These are phyloP conservation scores for Syrista parreyssii DNA, from an alignment of 2,888 invertebrate genomes.

Conservation along the genomic window DNA sequence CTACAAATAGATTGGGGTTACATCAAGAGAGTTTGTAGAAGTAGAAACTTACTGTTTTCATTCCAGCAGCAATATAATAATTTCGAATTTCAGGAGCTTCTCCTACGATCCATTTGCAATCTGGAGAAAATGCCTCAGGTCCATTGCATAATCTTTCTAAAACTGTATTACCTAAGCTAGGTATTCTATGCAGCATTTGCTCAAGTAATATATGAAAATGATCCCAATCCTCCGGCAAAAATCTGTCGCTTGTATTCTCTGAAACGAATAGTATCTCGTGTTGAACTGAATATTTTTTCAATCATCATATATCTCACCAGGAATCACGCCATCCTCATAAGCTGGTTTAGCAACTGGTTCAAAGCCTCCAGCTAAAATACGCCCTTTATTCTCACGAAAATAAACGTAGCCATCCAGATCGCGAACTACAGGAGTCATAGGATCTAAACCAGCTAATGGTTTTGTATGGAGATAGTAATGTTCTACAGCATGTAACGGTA, in stretches of 20 bases:
- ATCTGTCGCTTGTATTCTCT: conserved; percentile 74
- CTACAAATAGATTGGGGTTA: conserved; percentile 29
- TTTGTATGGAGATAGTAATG: conserved; percentile 94
- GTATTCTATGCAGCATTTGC: conserved; percentile 85
- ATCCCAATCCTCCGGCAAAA: conserved; percentile 93
- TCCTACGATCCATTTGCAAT: conserved; percentile 95
- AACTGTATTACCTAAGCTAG: conserved; percentile 78
- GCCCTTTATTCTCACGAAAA: conserved; percentile 85
- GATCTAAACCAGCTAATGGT: conserved; percentile 79
- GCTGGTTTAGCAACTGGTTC: conserved; percentile 92
- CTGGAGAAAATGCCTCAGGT: conserved; percentile 96
- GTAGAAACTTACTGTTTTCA: conserved; percentile 77
- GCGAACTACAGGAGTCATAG: conserved; percentile 87
- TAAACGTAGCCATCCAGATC: conserved; percentile 91
- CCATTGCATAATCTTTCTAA: conserved; percentile 88
- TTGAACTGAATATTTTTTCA: conserved; percentile 10
- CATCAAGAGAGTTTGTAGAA: neutral
- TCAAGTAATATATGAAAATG: conserved; percentile 92
- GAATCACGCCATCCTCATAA: conserved; percentile 80
- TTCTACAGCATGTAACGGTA: conserved; percentile 91
- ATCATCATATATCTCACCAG: conserved; percentile 63
- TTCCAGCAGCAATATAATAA: conserved; percentile 86
- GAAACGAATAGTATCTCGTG: conserved; percentile 29
- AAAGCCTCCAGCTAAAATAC: conserved; percentile 90
- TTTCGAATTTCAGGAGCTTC: conserved; percentile 87